These are phyloP conservation scores for Spisula solida DNA, from an alignment of 2,888 invertebrate species.

Conservation along the genomic window DNA sequence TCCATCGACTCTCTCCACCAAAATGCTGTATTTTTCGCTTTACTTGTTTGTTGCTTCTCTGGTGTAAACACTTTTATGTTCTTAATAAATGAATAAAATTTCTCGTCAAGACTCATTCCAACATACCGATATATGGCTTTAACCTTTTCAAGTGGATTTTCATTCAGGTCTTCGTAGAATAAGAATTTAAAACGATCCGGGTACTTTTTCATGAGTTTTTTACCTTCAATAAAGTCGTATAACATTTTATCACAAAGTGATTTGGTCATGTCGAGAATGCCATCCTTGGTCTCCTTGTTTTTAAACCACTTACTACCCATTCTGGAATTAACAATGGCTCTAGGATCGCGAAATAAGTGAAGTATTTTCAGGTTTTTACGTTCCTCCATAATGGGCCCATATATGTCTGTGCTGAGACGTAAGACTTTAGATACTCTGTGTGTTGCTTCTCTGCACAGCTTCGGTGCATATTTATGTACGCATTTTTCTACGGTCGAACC, in stretches of 20 bases:
- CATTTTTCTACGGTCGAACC: not conserved
- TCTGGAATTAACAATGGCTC: constrained; percentile 41
- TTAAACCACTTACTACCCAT: not conserved
- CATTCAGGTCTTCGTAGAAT: constrained; percentile 36
- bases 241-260: constrained; percentile 31
- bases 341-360: constrained; percentile 39
- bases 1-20: constrained; percentile 63
- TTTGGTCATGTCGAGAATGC: not conserved
- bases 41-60: not conserved
- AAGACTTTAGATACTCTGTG: constrained; percentile 31
- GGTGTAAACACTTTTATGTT: not conserved
- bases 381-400: not conserved
- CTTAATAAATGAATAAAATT: not conserved
- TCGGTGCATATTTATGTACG: not conserved
- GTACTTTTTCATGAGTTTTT: constrained; percentile 26
- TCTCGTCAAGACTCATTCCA: constrained; percentile 28
- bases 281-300: not conserved
- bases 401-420: constrained; percentile 4
- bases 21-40: constrained; percentile 48
- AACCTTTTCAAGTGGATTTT: constrained; percentile 18
- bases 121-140: constrained; percentile 28
- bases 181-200: constrained; percentile 36
- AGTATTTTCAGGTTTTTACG: constrained; percentile 17
- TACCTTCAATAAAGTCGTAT: constrained; percentile 10
- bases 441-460: constrained; percentile 4